These are phyloP conservation scores for Propithecus deckenii DNA, from an alignment of 2,797 vertebrate genomes.

Conservation along the genomic window DNA sequence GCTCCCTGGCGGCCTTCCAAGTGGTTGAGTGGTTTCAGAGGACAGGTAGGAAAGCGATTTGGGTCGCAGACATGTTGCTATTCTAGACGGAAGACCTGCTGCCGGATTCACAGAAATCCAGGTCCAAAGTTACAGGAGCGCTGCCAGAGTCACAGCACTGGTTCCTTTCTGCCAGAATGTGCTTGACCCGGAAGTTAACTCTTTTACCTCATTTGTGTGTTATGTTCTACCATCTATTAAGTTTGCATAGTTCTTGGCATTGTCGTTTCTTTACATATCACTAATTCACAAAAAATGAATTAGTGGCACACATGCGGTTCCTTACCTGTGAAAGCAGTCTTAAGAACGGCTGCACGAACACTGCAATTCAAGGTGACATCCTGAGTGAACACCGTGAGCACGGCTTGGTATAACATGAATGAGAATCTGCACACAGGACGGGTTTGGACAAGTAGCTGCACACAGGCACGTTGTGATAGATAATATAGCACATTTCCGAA, in stretches of 20 bases:
- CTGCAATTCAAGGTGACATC: not conserved
- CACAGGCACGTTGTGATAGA: not conserved
- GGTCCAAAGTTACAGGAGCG: accelerated
- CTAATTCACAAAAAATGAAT: not conserved
- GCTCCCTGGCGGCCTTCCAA: not conserved
- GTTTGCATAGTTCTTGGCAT: not conserved
- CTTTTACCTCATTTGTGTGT: not conserved
- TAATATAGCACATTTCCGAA: too few species aligned
- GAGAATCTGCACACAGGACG: accelerated
- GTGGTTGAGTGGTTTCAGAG: not conserved
- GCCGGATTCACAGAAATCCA: not conserved
- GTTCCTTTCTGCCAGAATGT: not conserved
- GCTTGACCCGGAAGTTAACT: not conserved
- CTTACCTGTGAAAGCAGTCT: not conserved
- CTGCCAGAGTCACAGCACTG: accelerated
- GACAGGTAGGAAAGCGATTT: not conserved
- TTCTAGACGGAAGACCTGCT: not conserved
- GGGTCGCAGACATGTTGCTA: accelerated
- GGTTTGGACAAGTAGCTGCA: not conserved
- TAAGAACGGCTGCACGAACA: accelerated
- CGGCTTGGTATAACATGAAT: accelerated
- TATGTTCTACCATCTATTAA: not conserved
- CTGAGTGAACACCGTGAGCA: not conserved
- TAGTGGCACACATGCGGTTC: not conserved
- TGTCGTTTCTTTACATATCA: not conserved